Percentiles rank a stretch among this genome's conserved stretches.
Evolutionary conservation across 2,888 invertebrate species (phyloP).

Genomic region (Lithophane socia): DNA sequence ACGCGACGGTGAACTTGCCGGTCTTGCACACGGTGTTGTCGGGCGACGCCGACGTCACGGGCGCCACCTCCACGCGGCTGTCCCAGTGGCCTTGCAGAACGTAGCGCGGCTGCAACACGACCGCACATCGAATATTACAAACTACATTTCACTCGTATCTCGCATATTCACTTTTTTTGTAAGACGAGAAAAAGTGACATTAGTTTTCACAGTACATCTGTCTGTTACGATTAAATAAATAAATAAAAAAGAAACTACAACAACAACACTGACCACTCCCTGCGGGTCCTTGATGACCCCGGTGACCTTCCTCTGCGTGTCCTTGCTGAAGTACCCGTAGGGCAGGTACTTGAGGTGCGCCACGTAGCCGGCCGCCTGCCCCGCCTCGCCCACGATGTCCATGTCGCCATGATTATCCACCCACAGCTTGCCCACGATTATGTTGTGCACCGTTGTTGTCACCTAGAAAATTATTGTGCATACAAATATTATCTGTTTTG

Average conservation of each 20-base stretch:
- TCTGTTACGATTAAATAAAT: background rate
- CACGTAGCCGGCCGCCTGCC: slow-evolving; percentile 96
- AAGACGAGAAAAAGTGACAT: background rate
- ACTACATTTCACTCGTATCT: background rate
- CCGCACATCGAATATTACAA: background rate
- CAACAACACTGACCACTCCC: slow-evolving; percentile 90
- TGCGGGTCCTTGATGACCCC: slow-evolving; percentile 94
- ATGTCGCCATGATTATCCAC: slow-evolving; percentile 99
- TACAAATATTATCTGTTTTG: slow-evolving; percentile 33
- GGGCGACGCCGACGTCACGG: slow-evolving; percentile 93
- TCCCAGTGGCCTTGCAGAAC: slow-evolving; percentile 98
- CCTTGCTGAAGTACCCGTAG: slow-evolving; percentile 99
- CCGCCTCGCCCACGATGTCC: slow-evolving; percentile 96
- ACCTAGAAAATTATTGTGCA: slow-evolving; percentile 86
- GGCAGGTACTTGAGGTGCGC: slow-evolving; percentile 99
- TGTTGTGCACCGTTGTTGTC: slow-evolving; percentile 99
- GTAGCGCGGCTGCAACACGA: slow-evolving; percentile 92
- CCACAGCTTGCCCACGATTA: slow-evolving; percentile 99
- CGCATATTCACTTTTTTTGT: background rate
- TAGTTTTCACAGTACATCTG: background rate
- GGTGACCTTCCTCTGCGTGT: slow-evolving; percentile 97
- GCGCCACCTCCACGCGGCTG: slow-evolving; percentile 97
- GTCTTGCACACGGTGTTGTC: slow-evolving; percentile 98
- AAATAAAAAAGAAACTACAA: background rate
- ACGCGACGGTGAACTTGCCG: slow-evolving; percentile 95